phyloP scores from a whole-genome alignment of 2,797 vertebrate genomes.

The Phalloptychus januarius region DNA sequence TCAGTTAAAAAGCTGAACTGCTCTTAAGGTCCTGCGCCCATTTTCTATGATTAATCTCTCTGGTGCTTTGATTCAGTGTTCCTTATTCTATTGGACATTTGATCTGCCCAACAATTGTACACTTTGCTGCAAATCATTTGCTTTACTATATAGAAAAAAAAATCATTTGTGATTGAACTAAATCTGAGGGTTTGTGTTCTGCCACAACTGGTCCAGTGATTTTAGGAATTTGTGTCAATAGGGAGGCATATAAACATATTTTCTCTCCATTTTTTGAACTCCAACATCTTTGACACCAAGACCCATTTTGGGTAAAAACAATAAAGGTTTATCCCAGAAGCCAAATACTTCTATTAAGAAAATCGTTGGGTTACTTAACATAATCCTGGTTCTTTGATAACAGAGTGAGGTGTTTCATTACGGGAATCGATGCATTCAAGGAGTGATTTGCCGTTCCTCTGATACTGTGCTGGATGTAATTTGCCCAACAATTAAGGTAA shows the following conservation, averaged over 20 bases:
- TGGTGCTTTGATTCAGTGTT: not conserved
- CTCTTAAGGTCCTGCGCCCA: not conserved
- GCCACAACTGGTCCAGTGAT: not conserved
- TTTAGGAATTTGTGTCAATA: not conserved
- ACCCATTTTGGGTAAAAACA: not conserved
- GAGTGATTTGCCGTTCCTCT: not conserved
- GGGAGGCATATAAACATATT: not conserved
- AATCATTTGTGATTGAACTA: not conserved
- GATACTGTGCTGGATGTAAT: not conserved
- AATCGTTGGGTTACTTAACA: no score
- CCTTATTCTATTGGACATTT: not conserved
- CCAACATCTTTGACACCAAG: not conserved
- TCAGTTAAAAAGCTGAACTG: constrained; percentile 1
- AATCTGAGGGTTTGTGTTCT: not conserved
- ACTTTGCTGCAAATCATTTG: not conserved
- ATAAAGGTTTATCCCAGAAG: not conserved
- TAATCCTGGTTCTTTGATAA: no score
- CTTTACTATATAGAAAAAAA: not conserved
- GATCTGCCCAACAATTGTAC: not conserved
- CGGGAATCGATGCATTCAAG: not conserved
- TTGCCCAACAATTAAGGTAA: not conserved
- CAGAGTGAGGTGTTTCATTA: no score
- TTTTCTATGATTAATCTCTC: not conserved
- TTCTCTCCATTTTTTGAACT: not conserved
- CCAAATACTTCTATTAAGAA: not conserved